Conservation (phyloP, 2,113 vertebrate species). For the Poicephalus gulielmi region DNA sequence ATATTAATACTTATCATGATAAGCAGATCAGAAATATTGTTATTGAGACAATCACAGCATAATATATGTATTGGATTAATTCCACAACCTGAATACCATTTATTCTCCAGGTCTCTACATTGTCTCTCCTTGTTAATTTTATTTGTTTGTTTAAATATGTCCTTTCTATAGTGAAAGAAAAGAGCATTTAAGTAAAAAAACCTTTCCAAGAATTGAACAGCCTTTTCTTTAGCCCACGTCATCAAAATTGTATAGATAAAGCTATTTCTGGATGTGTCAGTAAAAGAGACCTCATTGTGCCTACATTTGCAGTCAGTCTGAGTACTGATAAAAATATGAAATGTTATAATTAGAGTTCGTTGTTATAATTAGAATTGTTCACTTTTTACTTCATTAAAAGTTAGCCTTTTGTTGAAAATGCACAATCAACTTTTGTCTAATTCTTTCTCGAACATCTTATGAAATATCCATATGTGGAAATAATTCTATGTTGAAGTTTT, state of each 20-base stretch:
- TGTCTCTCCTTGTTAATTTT: not conserved
- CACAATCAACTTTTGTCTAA: not conserved
- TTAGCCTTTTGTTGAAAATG: not conserved
- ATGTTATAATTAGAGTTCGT: conserved; percentile 8
- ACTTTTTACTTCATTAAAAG: conserved; percentile 15
- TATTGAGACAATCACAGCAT: not conserved
- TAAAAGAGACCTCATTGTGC: conserved; percentile 23
- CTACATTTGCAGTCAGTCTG: conserved; percentile 18
- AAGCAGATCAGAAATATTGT: not conserved
- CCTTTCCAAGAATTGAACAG: conserved; percentile 3
- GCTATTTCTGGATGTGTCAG: conserved; percentile 32
- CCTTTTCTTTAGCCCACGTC: conserved; percentile 10
- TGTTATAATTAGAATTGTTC: conserved; percentile 30
- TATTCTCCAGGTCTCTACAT: not conserved
- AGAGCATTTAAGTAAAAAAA: conserved; percentile 16
- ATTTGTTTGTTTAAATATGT: not conserved
- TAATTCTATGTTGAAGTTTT: not conserved
- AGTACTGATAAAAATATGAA: conserved; percentile 19
- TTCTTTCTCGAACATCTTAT: not conserved
- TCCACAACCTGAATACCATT: not conserved
- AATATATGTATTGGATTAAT: not conserved
- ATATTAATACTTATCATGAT: not conserved
- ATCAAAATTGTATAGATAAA: not conserved
- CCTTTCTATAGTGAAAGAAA: not conserved
- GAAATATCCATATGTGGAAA: not conserved